These are phyloP conservation scores for Panthera tigris DNA, from an alignment of 2,113 vertebrate species.

Conservation along the genomic window DNA sequence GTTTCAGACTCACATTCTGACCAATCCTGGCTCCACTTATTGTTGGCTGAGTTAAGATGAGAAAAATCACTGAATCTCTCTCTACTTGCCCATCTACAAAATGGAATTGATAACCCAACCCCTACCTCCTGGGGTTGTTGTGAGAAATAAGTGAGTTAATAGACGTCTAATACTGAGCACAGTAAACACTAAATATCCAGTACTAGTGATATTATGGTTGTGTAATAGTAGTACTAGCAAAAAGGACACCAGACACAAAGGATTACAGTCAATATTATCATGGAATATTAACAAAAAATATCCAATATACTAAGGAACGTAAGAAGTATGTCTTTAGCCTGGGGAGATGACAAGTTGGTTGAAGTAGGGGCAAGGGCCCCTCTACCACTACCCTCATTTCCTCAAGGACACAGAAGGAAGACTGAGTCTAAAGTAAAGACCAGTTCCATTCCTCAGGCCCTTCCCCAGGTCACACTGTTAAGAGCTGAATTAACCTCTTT, in stretches of 20 bases:
- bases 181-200: neutral
- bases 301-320: neutral
- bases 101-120: neutral
- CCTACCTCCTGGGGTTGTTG: neutral
- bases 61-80: neutral
- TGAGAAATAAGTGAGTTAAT: neutral
- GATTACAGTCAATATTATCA: neutral
- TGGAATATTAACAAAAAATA: slow-evolving; percentile 30
- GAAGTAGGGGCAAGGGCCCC: neutral
- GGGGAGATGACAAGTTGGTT: neutral
- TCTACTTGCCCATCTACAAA: neutral
- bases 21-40: neutral
- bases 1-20: slow-evolving; percentile 12
- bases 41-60: neutral
- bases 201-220: neutral
- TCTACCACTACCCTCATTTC: neutral
- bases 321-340: neutral
- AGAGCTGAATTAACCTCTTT: neutral
- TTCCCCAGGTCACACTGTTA: neutral
- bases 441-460: neutral
- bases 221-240: neutral
- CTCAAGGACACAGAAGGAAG: neutral
- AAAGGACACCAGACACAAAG: slow-evolving; percentile 10
- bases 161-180: neutral
- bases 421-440: neutral